Evolutionary conservation across 2,888 invertebrate species (phyloP).

Genomic region (Ctena decussata): DNA sequence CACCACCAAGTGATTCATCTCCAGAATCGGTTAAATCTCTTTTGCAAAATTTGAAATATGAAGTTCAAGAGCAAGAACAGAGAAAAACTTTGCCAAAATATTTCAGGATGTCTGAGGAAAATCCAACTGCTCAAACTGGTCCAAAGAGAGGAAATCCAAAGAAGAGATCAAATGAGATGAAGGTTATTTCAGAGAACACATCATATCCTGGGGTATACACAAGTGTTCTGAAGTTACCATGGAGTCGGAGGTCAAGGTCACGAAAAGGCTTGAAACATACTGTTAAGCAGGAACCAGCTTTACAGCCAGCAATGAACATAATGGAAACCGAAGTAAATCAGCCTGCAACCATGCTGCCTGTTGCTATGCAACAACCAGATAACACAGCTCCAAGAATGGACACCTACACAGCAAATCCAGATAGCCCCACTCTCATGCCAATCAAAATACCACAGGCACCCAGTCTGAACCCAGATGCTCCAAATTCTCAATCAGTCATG

Average conservation of each 20-base stretch:
- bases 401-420: neutral
- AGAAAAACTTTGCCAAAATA: constrained; percentile 13
- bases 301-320: neutral
- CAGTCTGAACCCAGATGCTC: neutral
- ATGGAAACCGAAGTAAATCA: neutral
- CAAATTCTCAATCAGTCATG: constrained; percentile 72
- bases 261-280: neutral
- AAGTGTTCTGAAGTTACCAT: constrained; percentile 81
- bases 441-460: constrained; percentile 8
- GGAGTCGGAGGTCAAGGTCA: constrained; percentile 77
- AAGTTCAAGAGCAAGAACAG: neutral
- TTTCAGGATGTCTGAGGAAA: constrained; percentile 25
- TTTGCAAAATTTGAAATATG: constrained; percentile 2
- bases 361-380: neutral
- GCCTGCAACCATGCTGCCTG: neutral
- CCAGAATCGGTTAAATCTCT: neutral
- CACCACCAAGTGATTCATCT: neutral
- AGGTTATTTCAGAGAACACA: constrained; percentile 79
- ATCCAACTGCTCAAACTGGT: neutral
- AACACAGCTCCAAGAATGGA: neutral
- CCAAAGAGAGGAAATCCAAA: constrained; percentile 20
- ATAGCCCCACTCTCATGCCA: constrained; percentile 1
- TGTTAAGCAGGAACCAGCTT: neutral
- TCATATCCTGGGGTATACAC: constrained; percentile 81
- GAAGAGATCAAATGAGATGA: constrained; percentile 73